phyloP scores from a whole-genome alignment of 2,797 vertebrate genomes.

The Microctenopoma stevenorrisi region DNA sequence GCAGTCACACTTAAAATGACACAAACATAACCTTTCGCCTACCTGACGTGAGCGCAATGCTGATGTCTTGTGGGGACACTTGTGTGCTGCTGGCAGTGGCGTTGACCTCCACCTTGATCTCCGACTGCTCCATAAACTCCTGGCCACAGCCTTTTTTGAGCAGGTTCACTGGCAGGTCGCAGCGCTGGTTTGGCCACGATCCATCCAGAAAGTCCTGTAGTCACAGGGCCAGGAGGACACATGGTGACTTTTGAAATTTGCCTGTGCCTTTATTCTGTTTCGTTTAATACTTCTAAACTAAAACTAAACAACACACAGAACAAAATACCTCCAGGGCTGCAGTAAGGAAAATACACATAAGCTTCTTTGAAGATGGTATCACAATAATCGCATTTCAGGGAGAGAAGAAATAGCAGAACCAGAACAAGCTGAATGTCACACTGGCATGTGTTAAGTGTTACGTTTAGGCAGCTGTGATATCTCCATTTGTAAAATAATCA shows the following conservation, averaged over 20 bases:
- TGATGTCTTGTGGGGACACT: constrained; percentile 89
- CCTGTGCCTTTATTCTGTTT: not conserved
- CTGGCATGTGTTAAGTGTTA: not conserved
- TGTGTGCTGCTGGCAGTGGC: constrained; percentile 85
- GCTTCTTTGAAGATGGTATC: constrained; percentile 8
- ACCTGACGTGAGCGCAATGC: constrained; percentile 91
- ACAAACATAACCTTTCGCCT: constrained; percentile 16
- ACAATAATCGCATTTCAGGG: constrained; percentile 1
- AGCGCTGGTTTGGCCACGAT: constrained; percentile 84
- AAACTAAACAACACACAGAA: not conserved
- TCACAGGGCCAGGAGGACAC: constrained; percentile 16
- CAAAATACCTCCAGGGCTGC: not conserved
- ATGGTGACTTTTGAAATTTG: not conserved
- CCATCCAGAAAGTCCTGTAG: constrained; percentile 89
- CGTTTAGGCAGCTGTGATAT: not conserved
- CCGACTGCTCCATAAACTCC: constrained; percentile 89
- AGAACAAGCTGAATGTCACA: not conserved
- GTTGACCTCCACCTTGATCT: constrained; percentile 84
- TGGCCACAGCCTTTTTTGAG: constrained; percentile 87
- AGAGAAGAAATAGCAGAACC: constrained; percentile 7
- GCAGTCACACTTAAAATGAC: not conserved
- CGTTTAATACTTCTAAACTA: too few relatives aligned
- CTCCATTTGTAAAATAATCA: constrained; percentile 1
- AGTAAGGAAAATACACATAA: constrained; percentile 1
- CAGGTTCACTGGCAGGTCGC: constrained; percentile 88